Percentiles rank a stretch among this genome's conserved stretches.
Evolutionary conservation across 2,113 vertebrate genomes (phyloP).

Genomic region (Mixornis gularis): DNA sequence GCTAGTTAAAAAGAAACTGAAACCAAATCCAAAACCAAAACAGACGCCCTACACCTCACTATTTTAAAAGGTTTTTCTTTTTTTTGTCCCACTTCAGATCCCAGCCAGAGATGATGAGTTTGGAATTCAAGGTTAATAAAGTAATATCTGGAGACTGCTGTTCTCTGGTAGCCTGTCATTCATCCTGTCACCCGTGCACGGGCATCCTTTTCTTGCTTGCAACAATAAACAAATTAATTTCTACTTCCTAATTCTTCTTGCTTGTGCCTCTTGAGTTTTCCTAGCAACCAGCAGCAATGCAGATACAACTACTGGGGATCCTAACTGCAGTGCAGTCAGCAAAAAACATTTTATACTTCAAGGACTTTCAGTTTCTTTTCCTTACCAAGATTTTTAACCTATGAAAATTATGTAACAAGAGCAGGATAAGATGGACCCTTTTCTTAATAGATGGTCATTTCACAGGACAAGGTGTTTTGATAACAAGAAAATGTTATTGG

Average conservation of each 20-base stretch:
- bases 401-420: not conserved
- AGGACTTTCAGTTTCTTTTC: not conserved
- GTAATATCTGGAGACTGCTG: not conserved
- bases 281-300: not conserved
- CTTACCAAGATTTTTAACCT: not conserved
- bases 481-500: not conserved
- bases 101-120: not conserved
- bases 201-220: not conserved
- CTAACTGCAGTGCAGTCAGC: not conserved
- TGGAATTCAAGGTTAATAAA: not conserved
- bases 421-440: not conserved
- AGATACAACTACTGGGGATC: not conserved
- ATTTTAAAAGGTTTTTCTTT: not conserved
- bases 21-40: not conserved
- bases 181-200: not conserved
- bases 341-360: not conserved
- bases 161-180: not conserved
- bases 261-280: not conserved
- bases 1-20: not conserved
- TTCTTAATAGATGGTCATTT: not conserved
- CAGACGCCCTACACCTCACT: not conserved
- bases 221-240: not conserved
- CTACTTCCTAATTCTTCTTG: not conserved
- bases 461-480: not conserved
- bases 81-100: accelerated